phyloP scores from a whole-genome alignment of 2,797 vertebrate genomes.

The Natrix natrix region DNA sequence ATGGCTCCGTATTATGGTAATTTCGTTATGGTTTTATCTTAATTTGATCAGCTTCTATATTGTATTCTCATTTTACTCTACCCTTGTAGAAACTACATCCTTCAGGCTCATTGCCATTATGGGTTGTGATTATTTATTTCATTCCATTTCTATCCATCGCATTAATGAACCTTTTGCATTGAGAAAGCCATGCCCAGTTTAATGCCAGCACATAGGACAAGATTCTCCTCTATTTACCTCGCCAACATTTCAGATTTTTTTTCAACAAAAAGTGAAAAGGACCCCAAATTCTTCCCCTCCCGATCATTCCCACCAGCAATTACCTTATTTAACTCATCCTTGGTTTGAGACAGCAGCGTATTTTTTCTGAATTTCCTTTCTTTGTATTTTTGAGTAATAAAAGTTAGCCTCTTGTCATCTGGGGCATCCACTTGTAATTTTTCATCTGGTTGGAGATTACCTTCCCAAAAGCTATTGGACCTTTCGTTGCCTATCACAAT shows the following conservation, averaged over 20 bases:
- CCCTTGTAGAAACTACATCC: not conserved
- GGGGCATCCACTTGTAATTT: conserved; percentile 77
- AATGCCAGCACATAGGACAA: not conserved
- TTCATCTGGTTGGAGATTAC: conserved; percentile 84
- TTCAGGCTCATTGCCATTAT: not conserved
- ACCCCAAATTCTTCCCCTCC: not conserved
- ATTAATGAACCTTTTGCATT: not conserved
- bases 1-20: too few species aligned
- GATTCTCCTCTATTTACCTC: not conserved
- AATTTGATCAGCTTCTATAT: too few species aligned
- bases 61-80: not conserved
- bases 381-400: conserved; percentile 90
- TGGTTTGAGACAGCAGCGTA: conserved; percentile 72
- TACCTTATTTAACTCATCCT: conserved; percentile 91
- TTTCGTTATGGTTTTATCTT: too few species aligned
- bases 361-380: conserved; percentile 86
- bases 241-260: too few species aligned
- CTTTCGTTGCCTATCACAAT: conserved; percentile 90
- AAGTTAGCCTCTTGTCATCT: conserved; percentile 81
- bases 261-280: not conserved
- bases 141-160: not conserved
- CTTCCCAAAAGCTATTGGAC: conserved; percentile 92
- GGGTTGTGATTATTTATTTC: not conserved
- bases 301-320: not conserved
- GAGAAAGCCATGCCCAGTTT: not conserved